Percentiles rank a stretch among this genome's conserved stretches.
Evolutionary conservation across 2,797 vertebrate genomes (phyloP).

Genomic region (Bradypus variegatus): DNA sequence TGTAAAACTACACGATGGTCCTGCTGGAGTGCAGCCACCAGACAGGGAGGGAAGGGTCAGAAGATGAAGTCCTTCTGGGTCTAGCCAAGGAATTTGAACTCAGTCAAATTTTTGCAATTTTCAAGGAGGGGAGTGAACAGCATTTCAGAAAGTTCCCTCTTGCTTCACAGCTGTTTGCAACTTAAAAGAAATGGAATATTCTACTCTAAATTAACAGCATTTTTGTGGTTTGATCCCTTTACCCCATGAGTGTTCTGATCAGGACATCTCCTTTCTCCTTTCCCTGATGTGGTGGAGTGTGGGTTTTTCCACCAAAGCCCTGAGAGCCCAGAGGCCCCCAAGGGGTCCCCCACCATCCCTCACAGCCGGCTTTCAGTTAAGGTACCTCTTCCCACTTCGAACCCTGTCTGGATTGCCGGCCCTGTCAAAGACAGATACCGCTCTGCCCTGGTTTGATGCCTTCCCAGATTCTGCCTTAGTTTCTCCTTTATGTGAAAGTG

Average conservation of each 20-base stretch:
- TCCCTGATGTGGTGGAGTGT: neutral
- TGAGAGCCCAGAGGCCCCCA: neutral
- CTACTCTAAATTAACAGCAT: neutral
- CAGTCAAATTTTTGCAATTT: slow-evolving; percentile 40
- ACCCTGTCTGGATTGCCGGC: neutral
- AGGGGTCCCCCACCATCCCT: neutral
- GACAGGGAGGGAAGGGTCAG: slow-evolving; percentile 8
- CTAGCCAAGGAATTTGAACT: slow-evolving; percentile 52
- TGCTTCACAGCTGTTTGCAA: slow-evolving; percentile 20
- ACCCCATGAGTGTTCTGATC: slow-evolving; percentile 20
- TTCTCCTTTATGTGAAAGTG: neutral
- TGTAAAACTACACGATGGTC: neutral
- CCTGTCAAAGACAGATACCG: neutral
- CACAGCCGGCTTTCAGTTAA: neutral
- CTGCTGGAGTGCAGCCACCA: neutral
- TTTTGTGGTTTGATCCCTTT: slow-evolving; percentile 28
- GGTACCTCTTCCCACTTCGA: neutral
- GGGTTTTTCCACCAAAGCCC: slow-evolving; percentile 36
- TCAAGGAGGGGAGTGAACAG: slow-evolving; percentile 19
- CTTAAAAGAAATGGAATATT: slow-evolving; percentile 31
- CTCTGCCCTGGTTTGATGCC: neutral
- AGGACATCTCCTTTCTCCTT: slow-evolving; percentile 1
- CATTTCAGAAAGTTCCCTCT: slow-evolving; percentile 35
- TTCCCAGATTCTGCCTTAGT: neutral
- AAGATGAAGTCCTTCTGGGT: neutral